Percentiles rank a stretch among this genome's conserved stretches.
Evolutionary conservation across 2,113 vertebrate species (phyloP).

Genomic region (Monarcha castaneiventris): DNA sequence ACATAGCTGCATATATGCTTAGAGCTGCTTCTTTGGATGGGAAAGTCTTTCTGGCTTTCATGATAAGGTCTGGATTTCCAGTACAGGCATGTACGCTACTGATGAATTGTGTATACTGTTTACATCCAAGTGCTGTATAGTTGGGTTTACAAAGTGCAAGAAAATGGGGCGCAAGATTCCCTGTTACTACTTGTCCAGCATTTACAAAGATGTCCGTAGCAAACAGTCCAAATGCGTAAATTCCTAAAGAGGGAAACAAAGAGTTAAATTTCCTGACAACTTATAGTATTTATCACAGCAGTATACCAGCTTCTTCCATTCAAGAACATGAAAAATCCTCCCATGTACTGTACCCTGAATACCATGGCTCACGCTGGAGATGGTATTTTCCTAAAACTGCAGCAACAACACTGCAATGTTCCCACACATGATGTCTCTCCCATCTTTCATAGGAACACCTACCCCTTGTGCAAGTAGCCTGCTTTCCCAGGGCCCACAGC

Average conservation of each 20-base stretch:
- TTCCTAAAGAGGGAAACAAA: slow-evolving; percentile 79
- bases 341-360: not conserved
- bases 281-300: not conserved
- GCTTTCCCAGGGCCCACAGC: not conserved
- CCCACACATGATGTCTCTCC: not conserved
- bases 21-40: slow-evolving; percentile 99
- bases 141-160: slow-evolving; percentile 97
- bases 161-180: slow-evolving; percentile 95
- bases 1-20: slow-evolving; percentile 91
- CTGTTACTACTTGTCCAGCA: slow-evolving; percentile 96
- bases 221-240: slow-evolving; percentile 96
- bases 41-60: slow-evolving; percentile 92
- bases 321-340: not conserved
- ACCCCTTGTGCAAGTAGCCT: not conserved
- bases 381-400: not conserved
- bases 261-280: slow-evolving; percentile 6
- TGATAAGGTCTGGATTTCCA: slow-evolving; percentile 90
- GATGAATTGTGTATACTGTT: slow-evolving; percentile 93
- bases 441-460: not conserved
- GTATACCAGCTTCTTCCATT: not conserved
- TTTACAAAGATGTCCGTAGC: slow-evolving; percentile 99
- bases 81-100: slow-evolving; percentile 93
- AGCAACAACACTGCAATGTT: not conserved
- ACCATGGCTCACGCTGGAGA: accelerated
- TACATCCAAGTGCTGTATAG: slow-evolving; percentile 94